phyloP scores from a whole-genome alignment of 2,113 vertebrate species.

The Pelecanoides urinatrix region DNA sequence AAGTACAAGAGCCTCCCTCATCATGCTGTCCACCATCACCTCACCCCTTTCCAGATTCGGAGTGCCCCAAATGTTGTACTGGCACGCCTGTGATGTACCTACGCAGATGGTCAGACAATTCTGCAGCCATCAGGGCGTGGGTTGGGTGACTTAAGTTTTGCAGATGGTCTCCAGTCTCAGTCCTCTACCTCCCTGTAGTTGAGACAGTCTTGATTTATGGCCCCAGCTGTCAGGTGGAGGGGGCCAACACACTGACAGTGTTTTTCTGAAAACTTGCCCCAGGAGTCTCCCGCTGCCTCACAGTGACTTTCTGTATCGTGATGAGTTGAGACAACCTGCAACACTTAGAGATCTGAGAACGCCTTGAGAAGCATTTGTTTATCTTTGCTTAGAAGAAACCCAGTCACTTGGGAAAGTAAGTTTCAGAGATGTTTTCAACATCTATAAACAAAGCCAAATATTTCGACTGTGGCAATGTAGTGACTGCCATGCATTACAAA shows the following conservation, averaged over 20 bases:
- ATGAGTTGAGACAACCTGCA: background rate
- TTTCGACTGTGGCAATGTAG: background rate
- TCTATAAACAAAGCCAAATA: slow-evolving; percentile 22
- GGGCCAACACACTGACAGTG: background rate
- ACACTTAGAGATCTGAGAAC: background rate
- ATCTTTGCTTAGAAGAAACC: background rate
- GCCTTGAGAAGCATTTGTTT: background rate
- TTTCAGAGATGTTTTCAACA: background rate
- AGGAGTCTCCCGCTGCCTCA: background rate
- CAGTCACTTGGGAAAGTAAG: background rate
- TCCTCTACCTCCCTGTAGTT: background rate
- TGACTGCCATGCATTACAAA: background rate
- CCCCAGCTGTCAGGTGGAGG: background rate
- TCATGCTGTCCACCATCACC: background rate
- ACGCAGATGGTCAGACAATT: background rate
- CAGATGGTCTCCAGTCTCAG: background rate
- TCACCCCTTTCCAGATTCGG: background rate
- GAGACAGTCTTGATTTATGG: background rate
- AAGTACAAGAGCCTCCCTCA: background rate
- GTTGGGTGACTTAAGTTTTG: background rate
- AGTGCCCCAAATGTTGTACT: background rate
- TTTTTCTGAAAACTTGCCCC: background rate
- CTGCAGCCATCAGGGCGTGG: background rate
- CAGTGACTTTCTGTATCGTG: rapidly evolving
- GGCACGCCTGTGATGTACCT: background rate